phyloP scores from a whole-genome alignment of 2,888 invertebrate genomes.

The Synergus japonicus region DNA sequence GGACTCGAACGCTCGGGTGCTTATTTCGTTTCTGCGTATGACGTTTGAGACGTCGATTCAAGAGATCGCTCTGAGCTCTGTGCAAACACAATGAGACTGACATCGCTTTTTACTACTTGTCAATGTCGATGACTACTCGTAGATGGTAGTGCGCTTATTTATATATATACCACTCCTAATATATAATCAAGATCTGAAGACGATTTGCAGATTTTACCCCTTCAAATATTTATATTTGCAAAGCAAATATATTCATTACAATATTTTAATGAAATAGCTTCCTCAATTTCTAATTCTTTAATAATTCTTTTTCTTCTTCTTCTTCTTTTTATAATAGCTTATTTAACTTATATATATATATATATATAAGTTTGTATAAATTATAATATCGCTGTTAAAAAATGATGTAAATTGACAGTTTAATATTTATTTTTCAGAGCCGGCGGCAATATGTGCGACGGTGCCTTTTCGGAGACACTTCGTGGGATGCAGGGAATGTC shows the following conservation, averaged over 20 bases:
- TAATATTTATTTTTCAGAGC: conserved; percentile 79
- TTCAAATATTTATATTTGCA: not conserved
- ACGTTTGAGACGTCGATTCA: conserved; percentile 63
- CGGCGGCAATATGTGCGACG: conserved; percentile 87
- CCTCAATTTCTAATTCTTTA: too few relatives aligned
- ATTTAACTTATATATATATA: too few relatives aligned
- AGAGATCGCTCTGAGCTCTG: conserved; percentile 58
- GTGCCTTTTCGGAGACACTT: conserved; percentile 82
- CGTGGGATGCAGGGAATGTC: conserved; percentile 82
- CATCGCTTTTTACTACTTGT: conserved; percentile 59
- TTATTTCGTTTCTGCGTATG: conserved; percentile 62
- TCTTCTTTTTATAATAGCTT: too few relatives aligned
- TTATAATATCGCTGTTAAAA: conserved; percentile 20
- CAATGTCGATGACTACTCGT: conserved; percentile 52
- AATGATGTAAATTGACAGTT: not conserved
- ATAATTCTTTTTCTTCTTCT: too few relatives aligned
- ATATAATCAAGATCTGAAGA: conserved; percentile 14
- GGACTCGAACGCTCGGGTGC: conserved; percentile 56
- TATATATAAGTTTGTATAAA: too few relatives aligned
- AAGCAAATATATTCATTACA: not conserved
- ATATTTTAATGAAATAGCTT: not conserved
- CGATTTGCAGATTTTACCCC: not conserved
- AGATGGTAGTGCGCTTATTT: conserved; percentile 31
- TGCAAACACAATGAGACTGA: conserved; percentile 59
- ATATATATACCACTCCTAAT: conserved; percentile 16